Conservation (phyloP, 2,797 vertebrate species). For the Rhinoraja longicauda region DNA sequence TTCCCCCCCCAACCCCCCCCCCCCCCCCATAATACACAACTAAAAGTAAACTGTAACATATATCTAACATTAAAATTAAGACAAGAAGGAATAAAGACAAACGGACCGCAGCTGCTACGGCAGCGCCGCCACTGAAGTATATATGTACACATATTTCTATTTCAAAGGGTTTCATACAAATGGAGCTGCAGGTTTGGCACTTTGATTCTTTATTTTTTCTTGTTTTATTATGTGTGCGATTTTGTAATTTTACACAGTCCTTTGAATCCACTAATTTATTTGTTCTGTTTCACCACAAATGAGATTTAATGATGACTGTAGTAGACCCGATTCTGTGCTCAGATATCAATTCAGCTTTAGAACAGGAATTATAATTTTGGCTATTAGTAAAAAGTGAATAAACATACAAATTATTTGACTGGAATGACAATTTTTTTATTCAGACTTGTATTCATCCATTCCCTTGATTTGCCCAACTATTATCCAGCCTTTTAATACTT, state of each 20-base stretch:
- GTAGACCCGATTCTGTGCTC: neutral
- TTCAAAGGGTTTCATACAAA: neutral
- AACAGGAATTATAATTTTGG: neutral
- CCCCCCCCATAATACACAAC: too few species aligned
- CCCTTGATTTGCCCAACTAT: slow-evolving; percentile 7
- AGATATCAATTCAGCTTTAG: slow-evolving; percentile 1
- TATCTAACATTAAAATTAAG: too few species aligned
- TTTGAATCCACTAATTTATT: neutral
- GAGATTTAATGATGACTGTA: neutral
- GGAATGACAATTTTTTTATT: neutral
- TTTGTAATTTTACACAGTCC: neutral
- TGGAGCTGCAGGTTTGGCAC: neutral
- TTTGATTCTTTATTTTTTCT: neutral
- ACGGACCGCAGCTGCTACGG: too few species aligned
- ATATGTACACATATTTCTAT: too few species aligned
- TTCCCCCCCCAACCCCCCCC: too few species aligned
- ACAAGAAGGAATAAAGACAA: too few species aligned
- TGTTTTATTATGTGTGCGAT: neutral
- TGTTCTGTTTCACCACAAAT: neutral
- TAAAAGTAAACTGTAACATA: too few species aligned
- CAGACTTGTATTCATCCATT: slow-evolving; percentile 3
- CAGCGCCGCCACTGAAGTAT: too few species aligned
- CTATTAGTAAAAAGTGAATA: neutral
- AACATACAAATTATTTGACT: neutral
- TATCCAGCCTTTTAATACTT: neutral